These are phyloP conservation scores for Neoniphon sammara DNA, from an alignment of 2,797 vertebrate species.

Conservation along the genomic window DNA sequence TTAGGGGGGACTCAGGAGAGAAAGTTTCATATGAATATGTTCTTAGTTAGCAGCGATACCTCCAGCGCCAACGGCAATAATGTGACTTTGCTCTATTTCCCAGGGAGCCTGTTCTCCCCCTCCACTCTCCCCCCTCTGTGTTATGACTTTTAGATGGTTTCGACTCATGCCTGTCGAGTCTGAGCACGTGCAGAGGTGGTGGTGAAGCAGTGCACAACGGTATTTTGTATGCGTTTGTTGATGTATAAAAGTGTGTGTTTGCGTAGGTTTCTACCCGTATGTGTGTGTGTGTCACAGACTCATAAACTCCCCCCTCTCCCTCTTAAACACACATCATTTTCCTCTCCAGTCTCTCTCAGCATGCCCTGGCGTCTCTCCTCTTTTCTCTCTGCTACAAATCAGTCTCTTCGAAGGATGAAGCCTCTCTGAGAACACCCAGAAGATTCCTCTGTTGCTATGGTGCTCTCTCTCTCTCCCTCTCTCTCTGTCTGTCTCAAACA, in stretches of 20 bases:
- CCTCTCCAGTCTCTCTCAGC: slow-evolving; percentile 10
- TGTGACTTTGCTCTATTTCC: background rate
- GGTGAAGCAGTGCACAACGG: background rate
- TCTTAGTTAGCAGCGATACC: background rate
- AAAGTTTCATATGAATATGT: slow-evolving; percentile 1
- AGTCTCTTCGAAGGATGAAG: slow-evolving; percentile 30
- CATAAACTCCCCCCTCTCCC: background rate
- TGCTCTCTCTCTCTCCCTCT: background rate
- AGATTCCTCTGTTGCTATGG: slow-evolving; percentile 47
- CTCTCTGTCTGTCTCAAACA: background rate
- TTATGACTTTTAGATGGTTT: slow-evolving; percentile 16
- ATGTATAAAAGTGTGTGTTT: background rate
- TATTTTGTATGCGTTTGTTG: background rate
- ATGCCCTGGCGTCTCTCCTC: slow-evolving; percentile 9
- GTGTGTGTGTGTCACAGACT: too few species aligned
- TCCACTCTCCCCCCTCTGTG: background rate
- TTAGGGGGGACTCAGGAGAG: background rate
- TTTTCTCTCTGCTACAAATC: slow-evolving; percentile 33
- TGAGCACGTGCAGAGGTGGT: slow-evolving; percentile 1
- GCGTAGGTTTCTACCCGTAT: background rate
- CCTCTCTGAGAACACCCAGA: slow-evolving; percentile 14
- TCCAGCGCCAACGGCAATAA: background rate
- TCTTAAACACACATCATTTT: slow-evolving; percentile 13
- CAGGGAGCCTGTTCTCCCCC: background rate
- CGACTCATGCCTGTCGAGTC: background rate